phyloP scores from a whole-genome alignment of 2,113 vertebrate genomes.

The Chrysemys picta region DNA sequence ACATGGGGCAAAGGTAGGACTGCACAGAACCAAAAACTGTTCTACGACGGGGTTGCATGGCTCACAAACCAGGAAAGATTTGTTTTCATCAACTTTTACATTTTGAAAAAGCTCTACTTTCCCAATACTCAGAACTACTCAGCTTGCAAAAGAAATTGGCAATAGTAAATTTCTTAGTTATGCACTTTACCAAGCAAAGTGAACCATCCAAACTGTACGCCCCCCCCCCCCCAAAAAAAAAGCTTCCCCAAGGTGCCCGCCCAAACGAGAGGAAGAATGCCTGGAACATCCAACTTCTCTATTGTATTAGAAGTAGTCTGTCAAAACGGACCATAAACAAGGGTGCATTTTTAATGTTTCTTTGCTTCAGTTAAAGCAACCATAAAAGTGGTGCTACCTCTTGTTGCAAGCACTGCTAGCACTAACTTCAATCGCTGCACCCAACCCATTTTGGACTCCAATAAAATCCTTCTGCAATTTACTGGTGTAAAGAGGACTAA shows the following conservation, averaged over 20 bases:
- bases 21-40: accelerated
- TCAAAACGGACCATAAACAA: background rate
- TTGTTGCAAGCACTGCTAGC: background rate
- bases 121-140: background rate
- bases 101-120: background rate
- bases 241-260: background rate
- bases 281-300: background rate
- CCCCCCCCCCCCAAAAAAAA: background rate
- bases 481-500: constrained; percentile 38
- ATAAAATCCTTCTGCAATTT: background rate
- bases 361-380: background rate
- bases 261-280: background rate
- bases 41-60: no score
- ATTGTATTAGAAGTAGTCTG: background rate
- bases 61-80: no score
- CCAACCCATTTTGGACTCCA: background rate
- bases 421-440: background rate
- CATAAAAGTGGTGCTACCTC: background rate
- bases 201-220: background rate
- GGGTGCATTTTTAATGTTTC: background rate
- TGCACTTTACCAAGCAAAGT: background rate
- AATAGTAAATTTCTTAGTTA: background rate
- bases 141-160: background rate
- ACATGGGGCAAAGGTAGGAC: background rate
- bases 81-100: background rate